Evolutionary conservation across 2,113 vertebrate species (phyloP).

Genomic region (Apodemus speciosus): DNA sequence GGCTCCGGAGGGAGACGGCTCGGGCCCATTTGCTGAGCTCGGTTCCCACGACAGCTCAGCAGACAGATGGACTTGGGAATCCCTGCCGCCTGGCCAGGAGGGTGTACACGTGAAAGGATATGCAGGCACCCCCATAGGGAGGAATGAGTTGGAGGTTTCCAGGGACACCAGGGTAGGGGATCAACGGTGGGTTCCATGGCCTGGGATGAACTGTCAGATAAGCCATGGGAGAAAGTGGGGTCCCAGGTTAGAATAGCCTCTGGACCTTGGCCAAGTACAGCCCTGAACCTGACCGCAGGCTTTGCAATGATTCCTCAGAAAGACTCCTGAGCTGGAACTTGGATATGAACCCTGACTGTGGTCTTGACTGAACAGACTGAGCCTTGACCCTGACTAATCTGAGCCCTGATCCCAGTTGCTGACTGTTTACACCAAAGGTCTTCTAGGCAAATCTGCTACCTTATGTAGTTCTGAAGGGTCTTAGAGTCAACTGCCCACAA

Average conservation of each 20-base stretch:
- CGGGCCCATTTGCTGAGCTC: constrained; percentile 73
- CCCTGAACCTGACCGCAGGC: background rate
- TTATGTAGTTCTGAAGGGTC: background rate
- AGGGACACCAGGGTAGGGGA: background rate
- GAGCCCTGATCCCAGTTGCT: background rate
- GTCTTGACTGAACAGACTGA: background rate
- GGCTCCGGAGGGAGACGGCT: constrained; percentile 79
- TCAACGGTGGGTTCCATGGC: background rate
- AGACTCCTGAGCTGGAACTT: background rate
- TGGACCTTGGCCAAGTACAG: background rate
- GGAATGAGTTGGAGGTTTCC: constrained; percentile 20
- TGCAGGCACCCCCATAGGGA: constrained; percentile 48
- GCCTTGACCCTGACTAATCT: background rate
- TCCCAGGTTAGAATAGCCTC: background rate
- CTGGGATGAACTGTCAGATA: background rate
- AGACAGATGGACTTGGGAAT: constrained; percentile 80
- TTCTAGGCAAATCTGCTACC: background rate
- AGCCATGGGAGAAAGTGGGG: background rate
- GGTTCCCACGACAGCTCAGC: constrained; percentile 78
- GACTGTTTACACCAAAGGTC: background rate
- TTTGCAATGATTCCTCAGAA: background rate
- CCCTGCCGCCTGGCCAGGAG: constrained; percentile 78
- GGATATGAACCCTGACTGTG: background rate
- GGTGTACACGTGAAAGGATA: constrained; percentile 62
- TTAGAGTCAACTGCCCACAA: background rate